Evolutionary conservation across 2,888 invertebrate species (phyloP), one percentile per base, ranked within the genome.

Genomic region (Xylophagus ater): DNA sequence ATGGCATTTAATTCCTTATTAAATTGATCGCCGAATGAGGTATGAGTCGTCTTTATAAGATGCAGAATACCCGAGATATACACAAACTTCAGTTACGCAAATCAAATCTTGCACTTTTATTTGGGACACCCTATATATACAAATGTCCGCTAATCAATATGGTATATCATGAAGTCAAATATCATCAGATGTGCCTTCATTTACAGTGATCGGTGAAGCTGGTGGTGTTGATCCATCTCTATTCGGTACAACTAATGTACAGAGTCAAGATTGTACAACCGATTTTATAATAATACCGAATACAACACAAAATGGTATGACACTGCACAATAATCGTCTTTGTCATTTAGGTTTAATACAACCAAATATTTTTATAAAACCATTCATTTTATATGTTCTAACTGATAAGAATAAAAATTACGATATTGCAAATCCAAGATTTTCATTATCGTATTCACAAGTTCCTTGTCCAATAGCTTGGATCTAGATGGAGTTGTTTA

Each of bases 241-340:
- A 1, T 56, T 73, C 12, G 74, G 74, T 12, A 72, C 72, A 0
- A 45, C 62, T 0, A 71, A 72, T 0, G 56, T 68, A 10, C 68
- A 64, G 49, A 74, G 71, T 12, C 60, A 54, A 1, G 60, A 57
- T 10, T 82, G 81, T 51, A 70, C 65, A 34, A 72, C 72, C 0
- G 81, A 81, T 62, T 81, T 74, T 53, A 72, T 82, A 10, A 73
- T 81, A n/a, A 73, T 82, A 46, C 76, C 81, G 7, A 72, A 75
- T 57, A 75, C 80, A 0, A 54, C 47, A 0, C 41, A 63, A 10
- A 68, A 69, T 6, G 65, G 65, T 35, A 58, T 59, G 38, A 54
- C 54, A 10, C 60, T 51, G 9, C 63, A 65, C 46, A 64, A 68
- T 1, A 81, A 81, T 50, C 66, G 81, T 33, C 80, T 79, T 62